Evolutionary conservation across 2,888 invertebrate genomes (phyloP).

Genomic region (Spisula solida): DNA sequence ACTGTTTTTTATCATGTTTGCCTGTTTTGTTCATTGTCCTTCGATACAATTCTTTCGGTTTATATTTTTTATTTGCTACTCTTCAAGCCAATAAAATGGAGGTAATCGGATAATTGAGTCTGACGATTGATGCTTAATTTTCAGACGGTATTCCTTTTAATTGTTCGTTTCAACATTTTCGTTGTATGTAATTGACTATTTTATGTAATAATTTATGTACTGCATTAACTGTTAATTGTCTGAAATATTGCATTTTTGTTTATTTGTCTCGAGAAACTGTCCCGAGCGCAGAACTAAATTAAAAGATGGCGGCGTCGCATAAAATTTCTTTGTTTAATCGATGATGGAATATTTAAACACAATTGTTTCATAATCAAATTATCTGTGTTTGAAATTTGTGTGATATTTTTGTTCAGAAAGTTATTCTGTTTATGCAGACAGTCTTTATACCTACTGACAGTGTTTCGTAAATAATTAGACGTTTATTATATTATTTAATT

Average conservation of each 20-base stretch:
- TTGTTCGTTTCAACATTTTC: background rate
- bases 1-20: background rate
- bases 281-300: background rate
- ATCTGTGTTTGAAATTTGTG: no score
- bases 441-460: no score
- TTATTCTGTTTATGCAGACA: no score
- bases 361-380: background rate
- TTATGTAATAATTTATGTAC: background rate
- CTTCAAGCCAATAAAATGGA: constrained; percentile 60
- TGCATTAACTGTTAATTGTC: background rate
- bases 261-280: background rate
- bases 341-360: background rate
- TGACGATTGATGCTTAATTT: constrained; percentile 41
- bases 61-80: constrained; percentile 6
- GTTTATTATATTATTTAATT: no score
- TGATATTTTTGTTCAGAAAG: no score
- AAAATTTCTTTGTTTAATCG: constrained; percentile 26
- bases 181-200: background rate
- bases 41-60: constrained; percentile 8
- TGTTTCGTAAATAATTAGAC: no score
- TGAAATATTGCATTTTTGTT: background rate
- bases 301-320: constrained; percentile 20
- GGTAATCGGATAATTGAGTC: constrained; percentile 48
- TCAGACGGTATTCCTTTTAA: constrained; percentile 13
- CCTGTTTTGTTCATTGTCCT: background rate